Conservation (phyloP, 2,797 vertebrate species). For the Buphagus erythrorhynchus region DNA sequence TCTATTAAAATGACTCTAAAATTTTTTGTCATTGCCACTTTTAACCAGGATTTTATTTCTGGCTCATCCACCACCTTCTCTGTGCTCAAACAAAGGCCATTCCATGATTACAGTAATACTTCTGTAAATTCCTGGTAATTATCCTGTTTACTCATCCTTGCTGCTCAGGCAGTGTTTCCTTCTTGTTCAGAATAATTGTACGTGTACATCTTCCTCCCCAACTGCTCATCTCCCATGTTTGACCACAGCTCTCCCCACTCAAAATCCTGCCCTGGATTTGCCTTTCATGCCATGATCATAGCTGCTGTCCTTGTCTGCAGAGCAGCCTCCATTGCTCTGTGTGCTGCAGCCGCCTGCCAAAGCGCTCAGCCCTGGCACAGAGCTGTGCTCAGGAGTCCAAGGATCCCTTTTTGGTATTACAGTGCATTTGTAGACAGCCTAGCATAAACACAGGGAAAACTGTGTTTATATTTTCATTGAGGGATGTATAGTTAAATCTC, state of each 20-base stretch:
- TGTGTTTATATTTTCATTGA: conserved; percentile 1
- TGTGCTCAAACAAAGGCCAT: conserved; percentile 6
- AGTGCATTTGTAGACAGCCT: not conserved
- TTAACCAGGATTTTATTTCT: conserved; percentile 8
- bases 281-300: not conserved
- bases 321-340: not conserved
- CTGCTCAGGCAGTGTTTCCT: not conserved
- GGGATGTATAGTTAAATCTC: not conserved
- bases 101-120: not conserved
- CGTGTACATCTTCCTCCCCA: not conserved
- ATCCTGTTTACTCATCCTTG: conserved; percentile 33
- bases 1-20: not conserved
- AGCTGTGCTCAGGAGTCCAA: not conserved
- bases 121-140: conserved; percentile 42
- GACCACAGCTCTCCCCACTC: not conserved
- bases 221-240: not conserved
- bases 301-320: not conserved
- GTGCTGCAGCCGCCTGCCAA: not conserved
- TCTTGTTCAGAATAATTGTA: not conserved
- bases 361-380: not conserved
- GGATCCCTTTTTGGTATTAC: not conserved
- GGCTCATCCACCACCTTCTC: not conserved
- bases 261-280: not conserved
- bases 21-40: not conserved
- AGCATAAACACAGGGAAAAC: conserved; percentile 2